Evolutionary conservation across 2,113 vertebrate species (phyloP), one percentile per base, ranked within the genome.

Genomic region (Callaeas wilsoni): DNA sequence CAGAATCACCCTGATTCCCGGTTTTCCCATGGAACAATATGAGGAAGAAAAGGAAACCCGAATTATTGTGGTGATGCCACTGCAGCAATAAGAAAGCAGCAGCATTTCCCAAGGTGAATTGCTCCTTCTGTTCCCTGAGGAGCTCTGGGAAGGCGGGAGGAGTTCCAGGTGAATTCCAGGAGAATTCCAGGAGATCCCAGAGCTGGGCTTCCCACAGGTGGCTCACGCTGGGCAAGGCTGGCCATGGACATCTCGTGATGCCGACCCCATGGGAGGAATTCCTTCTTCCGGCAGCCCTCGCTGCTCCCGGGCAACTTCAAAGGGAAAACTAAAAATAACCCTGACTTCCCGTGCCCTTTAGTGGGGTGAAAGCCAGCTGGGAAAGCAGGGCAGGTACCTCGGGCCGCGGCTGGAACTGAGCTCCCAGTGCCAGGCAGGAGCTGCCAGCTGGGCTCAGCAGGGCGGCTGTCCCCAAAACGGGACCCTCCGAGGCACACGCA

Each of bases 321-420:
- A 93, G 71, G 64, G 84, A 90, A 81, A 93, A 88, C 22, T 47
- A 74, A 47, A 80, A 88, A 52, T 62, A 84, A 33, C 41, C 68
- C 55, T 1, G 39, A 60, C 42, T 74, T 83, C 73, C 35, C 5
- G 63, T 84, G 90, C 50, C 87, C 94, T 90, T 62, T 11, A 67
- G 12, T 15, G 82, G 78, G 70, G 46, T 57, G 84, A 25, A 13
- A 35, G 10, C 7, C n/a, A 27, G n/a, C 41, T 1, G 63, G 35
- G 70, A 56, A 84, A 96, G 70, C 81, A 74, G 87, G 84, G 84
- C 93, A 88, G 84, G 46, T 12, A 57, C 37, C 87, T 81, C 8
- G 1, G 76, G 76, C 59, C 52, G 75, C 75, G 62, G 87, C 87
- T 91, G 93, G 78, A 26, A 13, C 1, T 8, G 57, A 25, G 70